These are phyloP conservation scores for Archivesica marissinica DNA, from an alignment of 1,140 invertebrate genomes.

Conservation along the genomic window DNA sequence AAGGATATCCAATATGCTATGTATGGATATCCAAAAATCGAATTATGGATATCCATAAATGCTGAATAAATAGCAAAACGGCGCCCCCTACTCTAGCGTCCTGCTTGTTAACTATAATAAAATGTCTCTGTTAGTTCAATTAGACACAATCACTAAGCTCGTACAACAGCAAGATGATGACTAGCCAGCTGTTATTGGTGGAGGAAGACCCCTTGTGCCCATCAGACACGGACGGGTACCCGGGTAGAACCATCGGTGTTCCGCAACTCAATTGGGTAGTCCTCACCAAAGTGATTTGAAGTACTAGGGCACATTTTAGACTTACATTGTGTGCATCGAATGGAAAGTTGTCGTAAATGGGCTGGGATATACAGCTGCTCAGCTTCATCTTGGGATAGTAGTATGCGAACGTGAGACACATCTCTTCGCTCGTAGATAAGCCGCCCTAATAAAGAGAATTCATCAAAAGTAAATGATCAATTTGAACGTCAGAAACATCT, in stretches of 20 bases:
- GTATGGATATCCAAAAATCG: not conserved
- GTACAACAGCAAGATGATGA: too few relatives aligned
- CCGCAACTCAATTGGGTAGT: too few relatives aligned
- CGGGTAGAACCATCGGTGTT: too few relatives aligned
- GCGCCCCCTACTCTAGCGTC: not conserved
- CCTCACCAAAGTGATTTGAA: too few relatives aligned
- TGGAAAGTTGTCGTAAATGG: not conserved
- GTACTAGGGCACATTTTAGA: not conserved
- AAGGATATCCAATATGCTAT: not conserved
- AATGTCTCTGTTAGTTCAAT: too few relatives aligned
- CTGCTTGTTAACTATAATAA: not conserved
- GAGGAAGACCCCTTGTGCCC: too few relatives aligned
- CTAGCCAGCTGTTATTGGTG: too few relatives aligned
- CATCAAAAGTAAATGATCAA: not conserved
- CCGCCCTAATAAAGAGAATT: conserved; percentile 49
- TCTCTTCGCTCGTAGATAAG: conserved; percentile 46
- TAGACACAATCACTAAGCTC: not conserved
- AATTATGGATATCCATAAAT: too few relatives aligned
- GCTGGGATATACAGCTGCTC: not conserved
- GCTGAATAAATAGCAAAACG: too few relatives aligned
- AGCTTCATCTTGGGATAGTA: conserved; percentile 47
- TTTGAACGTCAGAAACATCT: too few relatives aligned
- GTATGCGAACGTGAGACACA: conserved; percentile 37
- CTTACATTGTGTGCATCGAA: not conserved
- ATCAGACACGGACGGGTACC: too few relatives aligned